These are phyloP conservation scores for Brotula barbata DNA, from an alignment of 2,797 vertebrate species.

Conservation along the genomic window DNA sequence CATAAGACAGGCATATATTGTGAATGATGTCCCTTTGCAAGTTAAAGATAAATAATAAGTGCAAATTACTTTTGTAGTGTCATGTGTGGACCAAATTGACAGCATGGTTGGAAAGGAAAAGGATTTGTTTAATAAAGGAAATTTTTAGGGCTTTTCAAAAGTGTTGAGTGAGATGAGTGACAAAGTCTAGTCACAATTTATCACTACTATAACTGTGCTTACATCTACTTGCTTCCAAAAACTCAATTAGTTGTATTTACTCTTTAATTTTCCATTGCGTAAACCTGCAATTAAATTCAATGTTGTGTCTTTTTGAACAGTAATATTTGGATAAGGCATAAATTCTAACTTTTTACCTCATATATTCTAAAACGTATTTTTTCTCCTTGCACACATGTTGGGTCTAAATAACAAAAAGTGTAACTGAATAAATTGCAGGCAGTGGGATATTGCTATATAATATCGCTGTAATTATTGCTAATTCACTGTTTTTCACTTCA, in stretches of 20 bases:
- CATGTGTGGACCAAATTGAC: too few species aligned
- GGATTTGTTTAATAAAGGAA: background rate
- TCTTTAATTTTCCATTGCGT: background rate
- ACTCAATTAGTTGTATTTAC: background rate
- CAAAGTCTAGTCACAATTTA: too few species aligned
- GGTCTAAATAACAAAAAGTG: slow-evolving; percentile 3
- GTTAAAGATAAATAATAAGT: too few species aligned
- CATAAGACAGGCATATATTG: too few species aligned
- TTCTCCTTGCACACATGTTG: slow-evolving; percentile 4
- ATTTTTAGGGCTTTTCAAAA: too few species aligned
- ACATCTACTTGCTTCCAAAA: too few species aligned
- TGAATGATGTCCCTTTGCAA: too few species aligned
- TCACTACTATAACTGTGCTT: too few species aligned
- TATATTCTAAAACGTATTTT: background rate
- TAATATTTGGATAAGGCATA: too few species aligned
- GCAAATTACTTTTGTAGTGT: too few species aligned
- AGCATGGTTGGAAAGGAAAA: too few species aligned
- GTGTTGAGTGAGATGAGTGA: background rate
- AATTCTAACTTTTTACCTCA: too few species aligned
- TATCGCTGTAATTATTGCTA: slow-evolving; percentile 6
- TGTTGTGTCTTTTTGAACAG: background rate
- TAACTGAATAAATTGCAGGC: slow-evolving; percentile 11
- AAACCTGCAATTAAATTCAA: background rate
- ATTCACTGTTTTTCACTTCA: slow-evolving; percentile 54
- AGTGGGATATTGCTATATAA: slow-evolving; percentile 1